phyloP scores from a whole-genome alignment of 2,888 invertebrate species.

The Rhorus exstirpatorius region DNA sequence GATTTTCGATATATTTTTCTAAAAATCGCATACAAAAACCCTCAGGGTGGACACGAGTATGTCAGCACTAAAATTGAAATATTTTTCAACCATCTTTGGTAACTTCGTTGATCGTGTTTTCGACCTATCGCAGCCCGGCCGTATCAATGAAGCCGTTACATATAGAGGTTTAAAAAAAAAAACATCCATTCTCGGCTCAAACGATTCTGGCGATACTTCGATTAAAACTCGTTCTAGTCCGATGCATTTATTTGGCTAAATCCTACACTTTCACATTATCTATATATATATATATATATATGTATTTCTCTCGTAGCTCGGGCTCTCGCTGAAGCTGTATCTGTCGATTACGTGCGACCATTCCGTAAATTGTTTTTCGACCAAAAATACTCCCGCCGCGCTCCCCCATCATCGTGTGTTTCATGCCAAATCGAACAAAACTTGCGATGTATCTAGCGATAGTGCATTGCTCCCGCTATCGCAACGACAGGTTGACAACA shows the following conservation, averaged over 20 bases:
- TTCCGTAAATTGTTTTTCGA: slow-evolving; percentile 55
- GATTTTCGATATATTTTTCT: background rate
- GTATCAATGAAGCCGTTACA: background rate
- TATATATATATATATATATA: background rate
- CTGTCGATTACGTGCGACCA: slow-evolving; percentile 27
- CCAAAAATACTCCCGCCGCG: slow-evolving; percentile 26
- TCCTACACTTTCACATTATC: slow-evolving; percentile 27
- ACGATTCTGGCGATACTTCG: slow-evolving; percentile 27
- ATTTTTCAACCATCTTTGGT: background rate
- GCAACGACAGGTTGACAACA: slow-evolving; percentile 1
- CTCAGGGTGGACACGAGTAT: background rate
- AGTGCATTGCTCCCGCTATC: slow-evolving; percentile 30
- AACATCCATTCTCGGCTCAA: slow-evolving; percentile 7
- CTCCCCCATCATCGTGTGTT: slow-evolving; percentile 15
- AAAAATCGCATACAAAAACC: background rate
- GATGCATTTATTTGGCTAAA: slow-evolving; percentile 14
- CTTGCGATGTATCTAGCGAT: slow-evolving; percentile 37
- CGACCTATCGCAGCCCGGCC: slow-evolving; percentile 7
- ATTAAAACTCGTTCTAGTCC: slow-evolving; percentile 47
- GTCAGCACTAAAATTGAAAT: background rate
- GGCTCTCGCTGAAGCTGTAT: slow-evolving; percentile 5
- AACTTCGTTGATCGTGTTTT: slow-evolving; percentile 2
- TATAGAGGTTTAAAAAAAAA: slow-evolving; percentile 24
- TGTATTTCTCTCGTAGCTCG: background rate
- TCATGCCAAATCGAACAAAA: slow-evolving; percentile 29